phyloP scores from a whole-genome alignment of 2,888 invertebrate genomes.

The Thymelicus acteon region DNA sequence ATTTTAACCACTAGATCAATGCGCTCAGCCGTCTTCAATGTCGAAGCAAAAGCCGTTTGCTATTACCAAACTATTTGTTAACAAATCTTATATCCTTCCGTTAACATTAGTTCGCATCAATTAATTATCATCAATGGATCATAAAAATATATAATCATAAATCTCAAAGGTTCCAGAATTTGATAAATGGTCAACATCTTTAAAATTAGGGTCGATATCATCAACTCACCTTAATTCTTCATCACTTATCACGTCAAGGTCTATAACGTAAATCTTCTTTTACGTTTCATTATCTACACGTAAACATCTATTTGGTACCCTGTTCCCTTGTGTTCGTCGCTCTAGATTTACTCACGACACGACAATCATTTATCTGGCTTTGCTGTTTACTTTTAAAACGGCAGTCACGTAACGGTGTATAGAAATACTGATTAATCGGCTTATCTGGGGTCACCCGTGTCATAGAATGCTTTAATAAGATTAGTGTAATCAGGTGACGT shows the following conservation, averaged over 20 bases:
- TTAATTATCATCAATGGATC: too few relatives aligned
- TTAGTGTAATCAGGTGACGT: background rate
- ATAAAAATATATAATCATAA: too few relatives aligned
- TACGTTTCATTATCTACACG: constrained; percentile 11
- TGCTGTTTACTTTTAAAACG: constrained; percentile 19
- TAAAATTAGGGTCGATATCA: too few relatives aligned
- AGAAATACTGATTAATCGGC: constrained; percentile 1
- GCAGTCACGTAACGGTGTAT: constrained; percentile 15
- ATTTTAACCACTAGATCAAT: too few relatives aligned
- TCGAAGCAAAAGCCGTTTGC: too few relatives aligned
- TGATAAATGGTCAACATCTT: too few relatives aligned
- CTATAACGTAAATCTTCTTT: constrained; percentile 1
- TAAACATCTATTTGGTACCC: constrained; percentile 5
- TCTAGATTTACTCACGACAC: constrained; percentile 18
- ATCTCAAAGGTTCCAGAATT: too few relatives aligned
- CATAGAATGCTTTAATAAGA: background rate
- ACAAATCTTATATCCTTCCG: too few relatives aligned
- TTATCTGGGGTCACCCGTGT: background rate
- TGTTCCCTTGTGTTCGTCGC: constrained; percentile 6
- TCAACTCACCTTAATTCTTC: background rate
- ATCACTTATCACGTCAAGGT: background rate
- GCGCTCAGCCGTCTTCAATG: too few relatives aligned
- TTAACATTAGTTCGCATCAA: too few relatives aligned
- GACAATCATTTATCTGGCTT: constrained; percentile 28
- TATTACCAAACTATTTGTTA: too few relatives aligned